Base-by-base conservation (phyloP, 2,797 vertebrate genomes). In the Florisuga fusca region DNA sequence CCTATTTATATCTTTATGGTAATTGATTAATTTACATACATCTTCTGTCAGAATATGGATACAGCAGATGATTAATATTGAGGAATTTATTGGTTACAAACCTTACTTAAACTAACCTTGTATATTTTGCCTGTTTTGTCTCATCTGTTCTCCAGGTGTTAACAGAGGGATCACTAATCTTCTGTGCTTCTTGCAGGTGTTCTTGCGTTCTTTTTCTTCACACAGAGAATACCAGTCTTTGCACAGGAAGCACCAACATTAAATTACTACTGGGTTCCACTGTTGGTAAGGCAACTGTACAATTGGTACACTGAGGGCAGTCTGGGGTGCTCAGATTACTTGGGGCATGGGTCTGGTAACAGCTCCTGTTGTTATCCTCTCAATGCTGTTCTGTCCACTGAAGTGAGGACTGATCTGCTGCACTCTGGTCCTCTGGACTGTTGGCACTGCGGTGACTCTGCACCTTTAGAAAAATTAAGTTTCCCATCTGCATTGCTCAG, bases 181-280 rank as follows among this genome's bases (percentile, higher is more conserved):
- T 90, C 69, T 96, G 15, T 83, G 10, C 93, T 64, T 96, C 94
- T 89, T 97, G 29, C 92, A 99, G 99, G 99, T 93, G 97, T 98
- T 68, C 98, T 99, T 38, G 99, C 98, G 1, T 99, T 99, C 97
- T 98, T 99, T 85, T 98, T 99, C 97, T 99, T 99, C 98, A 99
- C 99, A 33, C 98, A 97, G 82, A 98, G 98, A 97, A 98, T 99
- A 91, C 98, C 98, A 15, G 9, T 97, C 46, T 97, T 99, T 94
- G 97, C 98, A 91, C 97, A 98, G 90, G 98, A 99, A 94, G 98
- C 98, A 48, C 99, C 99, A 4, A 92, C 97, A 4, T 95, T 99
- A 88, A 99, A 99, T 97, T 99, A 99, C 97, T 99, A 98, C 98
- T 99, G 99, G 99, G 98, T 99, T 36, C 99, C 99, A 17, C 96